These are phyloP conservation scores for Bufo gargarizans DNA, from an alignment of 2,113 vertebrate species.

Conservation along the genomic window DNA sequence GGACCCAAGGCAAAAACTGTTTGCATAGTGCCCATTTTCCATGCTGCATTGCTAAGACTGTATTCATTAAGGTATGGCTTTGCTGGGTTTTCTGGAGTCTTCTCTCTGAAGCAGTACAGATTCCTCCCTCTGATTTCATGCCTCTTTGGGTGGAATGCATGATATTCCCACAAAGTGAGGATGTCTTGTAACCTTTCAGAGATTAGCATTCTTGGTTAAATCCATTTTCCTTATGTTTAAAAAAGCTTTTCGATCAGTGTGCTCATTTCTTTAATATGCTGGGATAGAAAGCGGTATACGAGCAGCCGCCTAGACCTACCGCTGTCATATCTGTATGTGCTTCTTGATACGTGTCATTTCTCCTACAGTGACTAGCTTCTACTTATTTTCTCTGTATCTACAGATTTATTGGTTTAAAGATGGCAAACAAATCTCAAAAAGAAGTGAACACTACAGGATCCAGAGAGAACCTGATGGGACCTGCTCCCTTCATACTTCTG, in stretches of 20 bases:
- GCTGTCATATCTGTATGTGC: constrained; percentile 17
- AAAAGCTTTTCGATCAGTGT: constrained; percentile 29
- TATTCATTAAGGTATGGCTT: not conserved
- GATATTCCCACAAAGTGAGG: constrained; percentile 42
- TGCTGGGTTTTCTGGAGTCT: not conserved
- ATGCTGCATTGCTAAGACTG: not conserved
- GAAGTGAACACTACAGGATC: constrained; percentile 92
- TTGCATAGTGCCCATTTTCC: not conserved
- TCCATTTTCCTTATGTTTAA: constrained; percentile 49
- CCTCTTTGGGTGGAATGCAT: constrained; percentile 46
- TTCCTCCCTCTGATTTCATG: constrained; percentile 33
- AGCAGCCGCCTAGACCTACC: constrained; percentile 40
- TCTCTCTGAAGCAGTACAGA: constrained; percentile 10
- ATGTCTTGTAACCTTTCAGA: constrained; percentile 55
- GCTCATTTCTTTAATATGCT: constrained; percentile 52
- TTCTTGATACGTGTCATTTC: not conserved
- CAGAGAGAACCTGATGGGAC: constrained; percentile 88
- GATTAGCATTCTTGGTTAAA: constrained; percentile 56
- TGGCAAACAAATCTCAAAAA: constrained; percentile 97
- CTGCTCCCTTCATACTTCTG: constrained; percentile 84
- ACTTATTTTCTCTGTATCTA: constrained; percentile 8
- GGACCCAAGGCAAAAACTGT: not conserved
- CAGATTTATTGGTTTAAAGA: constrained; percentile 99
- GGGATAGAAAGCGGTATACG: not conserved
- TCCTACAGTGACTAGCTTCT: constrained; percentile 36